Evolutionary conservation across 2,888 invertebrate genomes (phyloP).

Genomic region (Agonopterix subpropinquella): DNA sequence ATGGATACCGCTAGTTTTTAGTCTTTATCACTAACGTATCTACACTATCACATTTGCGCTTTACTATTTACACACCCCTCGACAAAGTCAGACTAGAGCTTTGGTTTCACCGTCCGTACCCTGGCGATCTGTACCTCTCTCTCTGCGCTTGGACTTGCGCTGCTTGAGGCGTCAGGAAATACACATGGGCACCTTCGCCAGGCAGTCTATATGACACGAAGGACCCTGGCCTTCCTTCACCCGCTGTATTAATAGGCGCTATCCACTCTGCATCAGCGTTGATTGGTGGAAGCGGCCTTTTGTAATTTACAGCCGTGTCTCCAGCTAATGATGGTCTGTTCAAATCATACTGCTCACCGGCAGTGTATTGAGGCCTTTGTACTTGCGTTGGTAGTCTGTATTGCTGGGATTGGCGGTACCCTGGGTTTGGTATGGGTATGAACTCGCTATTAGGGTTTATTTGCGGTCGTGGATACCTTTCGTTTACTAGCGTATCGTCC

Average conservation of each 20-base stretch:
- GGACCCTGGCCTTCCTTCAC: conserved; percentile 72
- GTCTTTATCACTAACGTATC: conserved; percentile 64
- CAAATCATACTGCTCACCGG: conserved; percentile 57
- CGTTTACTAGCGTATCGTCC: conserved; percentile 83
- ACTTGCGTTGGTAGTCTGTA: conserved; percentile 41
- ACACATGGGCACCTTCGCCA: conserved; percentile 86
- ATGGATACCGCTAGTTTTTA: conserved; percentile 59
- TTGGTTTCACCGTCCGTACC: conserved; percentile 69
- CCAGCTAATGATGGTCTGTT: conserved; percentile 54
- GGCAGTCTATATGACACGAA: conserved; percentile 84
- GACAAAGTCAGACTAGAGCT: conserved; percentile 67
- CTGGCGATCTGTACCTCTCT: conserved; percentile 53
- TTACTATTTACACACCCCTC: conserved; percentile 63
- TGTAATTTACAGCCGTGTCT: conserved; percentile 76
- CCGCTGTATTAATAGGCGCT: conserved; percentile 50
- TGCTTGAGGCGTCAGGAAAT: conserved; percentile 84
- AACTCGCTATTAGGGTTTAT: conserved; percentile 83
- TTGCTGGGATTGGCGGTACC: conserved; percentile 49
- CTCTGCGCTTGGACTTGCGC: conserved; percentile 43
- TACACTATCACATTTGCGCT: conserved; percentile 75
- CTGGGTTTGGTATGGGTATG: conserved; percentile 65
- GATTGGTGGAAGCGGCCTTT: conserved; percentile 69
- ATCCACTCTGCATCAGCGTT: conserved; percentile 78
- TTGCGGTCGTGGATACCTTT: conserved; percentile 79
- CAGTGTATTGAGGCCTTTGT: conserved; percentile 47